Evolutionary conservation across 2,113 vertebrate species (phyloP).

Genomic region (Siniperca knerii): DNA sequence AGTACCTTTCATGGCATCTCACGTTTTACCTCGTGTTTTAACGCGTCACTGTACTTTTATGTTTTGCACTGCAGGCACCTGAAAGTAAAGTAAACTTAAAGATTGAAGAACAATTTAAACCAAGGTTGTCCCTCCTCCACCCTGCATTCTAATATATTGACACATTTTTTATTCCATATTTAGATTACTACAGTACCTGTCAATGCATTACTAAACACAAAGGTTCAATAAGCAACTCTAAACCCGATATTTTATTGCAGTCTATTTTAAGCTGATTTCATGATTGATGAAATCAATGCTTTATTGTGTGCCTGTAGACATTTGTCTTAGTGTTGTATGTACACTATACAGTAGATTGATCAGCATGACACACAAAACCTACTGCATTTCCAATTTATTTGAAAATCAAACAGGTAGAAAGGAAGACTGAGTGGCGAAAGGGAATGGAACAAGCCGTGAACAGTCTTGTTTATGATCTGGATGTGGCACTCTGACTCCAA

Average conservation of each 20-base stretch:
- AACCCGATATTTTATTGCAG: conserved; percentile 6
- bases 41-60: conserved; percentile 5
- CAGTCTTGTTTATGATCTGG: conserved; percentile 12
- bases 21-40: conserved; percentile 41
- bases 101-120: not conserved
- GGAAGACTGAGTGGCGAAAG: not conserved
- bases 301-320: conserved; percentile 26
- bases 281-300: conserved; percentile 25
- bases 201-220: conserved; percentile 10
- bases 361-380: conserved; percentile 48
- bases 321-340: conserved; percentile 20
- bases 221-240: not conserved
- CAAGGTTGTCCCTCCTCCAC: not conserved
- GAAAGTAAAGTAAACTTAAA: conserved; percentile 29
- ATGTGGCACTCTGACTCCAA: conserved; percentile 17
- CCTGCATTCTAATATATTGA: not conserved
- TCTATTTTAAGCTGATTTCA: conserved; percentile 27
- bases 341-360: conserved; percentile 27
- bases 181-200: not conserved
- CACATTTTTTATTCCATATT: conserved; percentile 5
- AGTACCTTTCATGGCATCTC: conserved; percentile 67
- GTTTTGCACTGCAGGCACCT: conserved; percentile 47
- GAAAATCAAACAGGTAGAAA: conserved; percentile 20
- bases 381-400: conserved; percentile 41
- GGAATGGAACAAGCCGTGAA: not conserved